Percentiles rank a stretch among this genome's conserved stretches.
These are phyloP conservation scores for Potamilus streckersoni DNA, from an alignment of 1,140 invertebrate genomes.

Conservation along the genomic window DNA sequence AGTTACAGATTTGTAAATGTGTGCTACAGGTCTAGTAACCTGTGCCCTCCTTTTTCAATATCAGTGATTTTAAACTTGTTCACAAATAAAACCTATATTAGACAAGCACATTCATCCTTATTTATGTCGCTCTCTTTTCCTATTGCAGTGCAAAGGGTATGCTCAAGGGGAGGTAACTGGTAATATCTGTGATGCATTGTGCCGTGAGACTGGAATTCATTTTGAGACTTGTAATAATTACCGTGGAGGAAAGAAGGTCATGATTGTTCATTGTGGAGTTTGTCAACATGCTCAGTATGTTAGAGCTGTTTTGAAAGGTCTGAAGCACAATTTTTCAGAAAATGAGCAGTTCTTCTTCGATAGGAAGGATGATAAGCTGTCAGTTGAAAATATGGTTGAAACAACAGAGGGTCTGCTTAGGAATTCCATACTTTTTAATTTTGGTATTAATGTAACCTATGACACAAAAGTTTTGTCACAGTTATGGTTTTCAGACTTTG, in stretches of 20 bases:
- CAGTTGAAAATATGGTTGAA: slow-evolving; percentile 11
- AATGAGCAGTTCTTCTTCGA: background rate
- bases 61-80: too few species aligned
- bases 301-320: slow-evolving; percentile 14
- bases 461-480: slow-evolving; percentile 31
- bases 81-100: too few species aligned
- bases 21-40: too few species aligned
- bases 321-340: slow-evolving; percentile 16
- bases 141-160: slow-evolving; percentile 56
- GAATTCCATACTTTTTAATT: slow-evolving; percentile 18
- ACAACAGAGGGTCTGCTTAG: slow-evolving; percentile 26
- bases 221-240: slow-evolving; percentile 52
- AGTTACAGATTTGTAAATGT: too few species aligned
- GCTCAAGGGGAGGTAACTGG: slow-evolving; percentile 40
- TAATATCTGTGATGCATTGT: slow-evolving; percentile 51
- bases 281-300: slow-evolving; percentile 11
- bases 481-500: slow-evolving; percentile 45
- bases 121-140: background rate
- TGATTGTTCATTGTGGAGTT: slow-evolving; percentile 39
- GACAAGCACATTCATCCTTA: too few species aligned
- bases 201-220: slow-evolving; percentile 30
- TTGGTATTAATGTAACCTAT: slow-evolving; percentile 24
- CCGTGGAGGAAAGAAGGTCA: slow-evolving; percentile 53
- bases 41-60: too few species aligned
- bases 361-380: slow-evolving; percentile 8